Base-by-base conservation (phyloP, 2,888 invertebrate genomes). In the Sussaba pulchella region DNA sequence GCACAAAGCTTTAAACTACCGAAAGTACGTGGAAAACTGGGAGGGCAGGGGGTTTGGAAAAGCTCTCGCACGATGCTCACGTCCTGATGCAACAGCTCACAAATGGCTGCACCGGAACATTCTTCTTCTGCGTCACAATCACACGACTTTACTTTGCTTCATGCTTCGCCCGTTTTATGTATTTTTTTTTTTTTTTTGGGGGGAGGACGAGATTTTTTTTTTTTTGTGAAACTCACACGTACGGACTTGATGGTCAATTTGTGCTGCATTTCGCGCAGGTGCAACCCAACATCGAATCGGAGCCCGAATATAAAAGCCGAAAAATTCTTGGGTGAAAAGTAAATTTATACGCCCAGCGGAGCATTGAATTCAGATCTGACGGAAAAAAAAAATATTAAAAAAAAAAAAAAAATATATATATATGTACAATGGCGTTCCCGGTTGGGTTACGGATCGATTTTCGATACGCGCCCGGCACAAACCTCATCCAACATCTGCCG, bases 41-140 rank as follows among this genome's bases (percentile, higher is more conserved):
- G 66, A 69, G 43, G 12, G 14, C 17, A 14, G 57, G 10, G 6
- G 6, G 6, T 2, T 8, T 1, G 24, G 19, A 39, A 36, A 69
- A 69, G 26, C 19, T 66, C 54, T 5, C 31, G 69, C 31, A 69
- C 41, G 69, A 57, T 69, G 69, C 43, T 69, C 69, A 69, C 69
- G 69, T 69, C 54, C 69, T 57, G 69, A 57, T 69, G 69, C 69
- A 69, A 69, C 69, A 69, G 69, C 69, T 69, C 57, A 69, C 69
- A 69, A 69, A 69, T 69, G 54, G 54, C 57, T 31, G 57, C 43
- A 43, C 43, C 41, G 41, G 54, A 14, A 54, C 52, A 67, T 67
- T 67, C 67, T 67, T 67, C 67, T 67, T 67, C 52, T 4, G 52
- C 21, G 47, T 19, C 52, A 36, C 24, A 52, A 41, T 64, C 41